A percentile compares a stretch with the other conserved stretches of the same genome.
These are phyloP conservation scores for Morone saxatilis DNA, from an alignment of 2,113 vertebrate genomes.

Conservation along the genomic window DNA sequence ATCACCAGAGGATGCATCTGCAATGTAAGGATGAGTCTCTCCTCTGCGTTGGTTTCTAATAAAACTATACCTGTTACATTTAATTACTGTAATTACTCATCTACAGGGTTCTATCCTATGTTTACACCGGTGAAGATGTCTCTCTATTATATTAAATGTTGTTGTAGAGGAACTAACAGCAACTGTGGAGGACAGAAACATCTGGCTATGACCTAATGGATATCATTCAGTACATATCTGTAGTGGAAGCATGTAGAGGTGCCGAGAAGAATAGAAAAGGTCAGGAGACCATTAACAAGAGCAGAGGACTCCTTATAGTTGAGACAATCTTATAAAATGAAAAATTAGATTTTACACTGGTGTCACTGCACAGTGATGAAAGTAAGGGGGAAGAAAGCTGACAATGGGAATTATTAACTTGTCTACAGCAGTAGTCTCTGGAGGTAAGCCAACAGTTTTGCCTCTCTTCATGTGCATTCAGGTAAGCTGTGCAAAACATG, in stretches of 20 bases:
- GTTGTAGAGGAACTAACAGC: not conserved
- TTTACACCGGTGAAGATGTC: not conserved
- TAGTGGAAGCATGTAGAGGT: slow-evolving; percentile 19
- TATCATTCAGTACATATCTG: slow-evolving; percentile 21
- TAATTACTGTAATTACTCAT: slow-evolving; percentile 15
- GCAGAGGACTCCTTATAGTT: not conserved
- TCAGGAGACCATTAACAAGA: slow-evolving; percentile 41
- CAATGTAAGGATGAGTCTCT: too few species aligned
- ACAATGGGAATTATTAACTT: not conserved
- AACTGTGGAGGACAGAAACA: not conserved
- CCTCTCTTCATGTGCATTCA: not conserved
- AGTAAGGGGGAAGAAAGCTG: not conserved
- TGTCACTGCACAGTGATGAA: not conserved
- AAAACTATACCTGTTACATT: slow-evolving; percentile 9
- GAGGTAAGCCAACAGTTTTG: too few species aligned
- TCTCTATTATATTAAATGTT: not conserved
- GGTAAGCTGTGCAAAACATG: not conserved
- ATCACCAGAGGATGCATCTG: not conserved
- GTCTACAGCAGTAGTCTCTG: not conserved
- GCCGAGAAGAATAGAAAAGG: slow-evolving; percentile 29
- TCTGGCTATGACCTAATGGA: not conserved
- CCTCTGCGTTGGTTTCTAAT: not conserved
- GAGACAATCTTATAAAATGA: not conserved
- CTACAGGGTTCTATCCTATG: not conserved
- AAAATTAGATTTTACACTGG: slow-evolving; percentile 2